Conservation (phyloP, 2,113 vertebrate species). For the Gadus chalcogrammus region DNA sequence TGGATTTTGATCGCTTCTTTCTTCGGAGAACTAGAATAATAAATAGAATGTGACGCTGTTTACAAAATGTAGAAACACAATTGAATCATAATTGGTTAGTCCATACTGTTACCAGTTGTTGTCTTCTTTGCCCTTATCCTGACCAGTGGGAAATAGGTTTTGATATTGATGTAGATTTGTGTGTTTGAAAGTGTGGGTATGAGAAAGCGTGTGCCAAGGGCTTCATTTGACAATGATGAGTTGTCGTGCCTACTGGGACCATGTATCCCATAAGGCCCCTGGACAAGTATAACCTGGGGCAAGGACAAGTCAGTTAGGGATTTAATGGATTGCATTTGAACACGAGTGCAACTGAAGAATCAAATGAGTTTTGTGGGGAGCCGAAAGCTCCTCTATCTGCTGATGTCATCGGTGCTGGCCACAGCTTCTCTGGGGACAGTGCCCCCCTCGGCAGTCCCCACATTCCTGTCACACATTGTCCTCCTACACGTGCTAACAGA, state of each 20-base stretch:
- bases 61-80: no score
- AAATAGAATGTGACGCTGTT: no score
- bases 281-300: conserved; percentile 5
- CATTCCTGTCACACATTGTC: conserved; percentile 18
- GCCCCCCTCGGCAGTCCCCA: conserved; percentile 37
- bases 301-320: neutral
- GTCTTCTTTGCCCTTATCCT: no score
- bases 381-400: conserved; percentile 14
- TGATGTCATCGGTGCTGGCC: conserved; percentile 21
- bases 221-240: conserved; percentile 7
- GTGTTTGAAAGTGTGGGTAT: conserved; percentile 19
- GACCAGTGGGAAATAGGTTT: no score
- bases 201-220: conserved; percentile 25
- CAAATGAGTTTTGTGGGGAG: neutral
- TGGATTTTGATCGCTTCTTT: no score
- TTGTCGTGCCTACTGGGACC: conserved; percentile 9
- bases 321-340: neutral
- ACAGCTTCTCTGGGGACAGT: conserved; percentile 27
- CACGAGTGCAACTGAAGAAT: neutral
- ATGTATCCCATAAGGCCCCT: conserved; percentile 4
- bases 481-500: no score
- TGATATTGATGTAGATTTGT: no score
- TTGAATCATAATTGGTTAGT: no score
- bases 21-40: no score
- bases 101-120: no score